These are phyloP conservation scores for Drosophila kuntzei DNA, from an alignment of 2,888 invertebrate genomes.

Conservation along the genomic window DNA sequence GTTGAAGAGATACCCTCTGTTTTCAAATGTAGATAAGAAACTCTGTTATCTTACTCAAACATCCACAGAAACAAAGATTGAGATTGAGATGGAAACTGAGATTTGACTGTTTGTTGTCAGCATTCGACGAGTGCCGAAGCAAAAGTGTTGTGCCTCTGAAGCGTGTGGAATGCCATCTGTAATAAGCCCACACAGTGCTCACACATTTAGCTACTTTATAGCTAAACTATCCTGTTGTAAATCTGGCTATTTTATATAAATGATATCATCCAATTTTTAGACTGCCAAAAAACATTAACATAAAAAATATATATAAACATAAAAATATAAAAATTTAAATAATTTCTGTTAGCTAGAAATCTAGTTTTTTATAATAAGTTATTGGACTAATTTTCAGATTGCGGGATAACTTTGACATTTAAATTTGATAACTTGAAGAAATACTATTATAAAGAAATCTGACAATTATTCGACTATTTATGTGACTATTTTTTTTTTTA, in stretches of 20 bases:
- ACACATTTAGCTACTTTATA: neutral
- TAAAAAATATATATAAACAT: no score
- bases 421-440: neutral
- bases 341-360: neutral
- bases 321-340: neutral
- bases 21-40: slow-evolving; percentile 28
- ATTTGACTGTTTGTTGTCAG: slow-evolving; percentile 43
- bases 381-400: no score
- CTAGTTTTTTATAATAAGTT: no score
- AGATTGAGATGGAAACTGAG: slow-evolving; percentile 8
- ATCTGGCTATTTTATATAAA: no score
- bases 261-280: no score
- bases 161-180: slow-evolving; percentile 58
- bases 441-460: no score
- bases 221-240: neutral
- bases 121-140: slow-evolving; percentile 64
- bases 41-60: slow-evolving; percentile 57
- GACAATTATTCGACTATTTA: no score
- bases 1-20: neutral
- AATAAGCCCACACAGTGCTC: slow-evolving; percentile 57
- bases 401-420: neutral
- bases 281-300: no score
- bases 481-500: no score
- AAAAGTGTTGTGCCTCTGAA: slow-evolving; percentile 63
- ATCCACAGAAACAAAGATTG: slow-evolving; percentile 25